phyloP scores from a whole-genome alignment of 2,888 invertebrate species.

The Dyspetes luteomarginatus region DNA sequence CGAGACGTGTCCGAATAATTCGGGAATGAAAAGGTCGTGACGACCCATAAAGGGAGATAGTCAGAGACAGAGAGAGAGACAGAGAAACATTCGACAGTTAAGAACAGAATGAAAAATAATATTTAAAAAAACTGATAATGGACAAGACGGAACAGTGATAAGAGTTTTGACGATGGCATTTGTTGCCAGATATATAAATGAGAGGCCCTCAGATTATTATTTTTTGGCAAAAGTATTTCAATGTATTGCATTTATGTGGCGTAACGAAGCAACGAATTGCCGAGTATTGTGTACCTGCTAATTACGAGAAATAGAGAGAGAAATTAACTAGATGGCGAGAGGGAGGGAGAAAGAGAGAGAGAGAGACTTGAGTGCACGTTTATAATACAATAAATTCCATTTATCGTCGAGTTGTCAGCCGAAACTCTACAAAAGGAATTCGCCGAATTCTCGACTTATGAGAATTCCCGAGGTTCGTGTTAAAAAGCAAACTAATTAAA shows the following conservation, averaged over 20 bases:
- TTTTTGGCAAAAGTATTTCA: slow-evolving; percentile 16
- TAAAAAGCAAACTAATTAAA: too few species aligned
- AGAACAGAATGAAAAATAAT: slow-evolving; percentile 20
- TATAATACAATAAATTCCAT: not conserved
- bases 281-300: not conserved
- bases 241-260: slow-evolving; percentile 24
- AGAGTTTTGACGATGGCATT: slow-evolving; percentile 43
- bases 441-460: too few species aligned
- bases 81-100: slow-evolving; percentile 1
- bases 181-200: slow-evolving; percentile 46
- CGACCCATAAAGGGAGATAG: not conserved
- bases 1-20: slow-evolving; percentile 59
- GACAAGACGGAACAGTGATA: slow-evolving; percentile 22
- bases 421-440: too few species aligned
- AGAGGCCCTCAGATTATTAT: not conserved
- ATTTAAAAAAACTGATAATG: slow-evolving; percentile 1
- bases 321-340: not conserved
- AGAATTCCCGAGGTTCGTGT: too few species aligned
- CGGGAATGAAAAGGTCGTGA: slow-evolving; percentile 57
- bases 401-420: too few species aligned
- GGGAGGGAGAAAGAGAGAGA: not conserved
- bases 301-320: not conserved
- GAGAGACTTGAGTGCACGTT: not conserved
- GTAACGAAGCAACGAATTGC: slow-evolving; percentile 44
- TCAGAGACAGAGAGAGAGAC: slow-evolving; percentile 15